Evolutionary conservation across 2,113 vertebrate species (phyloP), one percentile per base, ranked within the genome.

Genomic region (Sebastes schlegelii): DNA sequence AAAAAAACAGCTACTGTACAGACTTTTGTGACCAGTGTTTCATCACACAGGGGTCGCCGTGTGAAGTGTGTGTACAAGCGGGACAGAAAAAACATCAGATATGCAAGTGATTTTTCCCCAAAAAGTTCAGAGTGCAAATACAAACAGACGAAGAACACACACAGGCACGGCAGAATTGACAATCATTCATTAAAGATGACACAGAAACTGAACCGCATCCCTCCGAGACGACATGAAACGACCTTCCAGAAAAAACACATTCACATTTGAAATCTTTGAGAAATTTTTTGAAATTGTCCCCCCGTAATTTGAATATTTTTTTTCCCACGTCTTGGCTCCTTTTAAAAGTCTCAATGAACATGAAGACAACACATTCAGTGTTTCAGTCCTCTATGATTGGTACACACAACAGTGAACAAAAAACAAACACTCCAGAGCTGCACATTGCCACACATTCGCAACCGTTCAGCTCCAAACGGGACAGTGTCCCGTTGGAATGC

Each of bases 141-240:
- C 92, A 92, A 84, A 93, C 81, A 82, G 89, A 94, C 87, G 2
- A 89, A 86, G 83, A 89, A 93, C 91, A 91, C 91, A 91, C 90
- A 93, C 93, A 94, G 92, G 92, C 91, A 93, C 93, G 71, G 91
- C 91, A 94, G 90, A 93, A 90, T 87, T 74, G 89, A 92, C 92
- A 93, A 92, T 93, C 92, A 86, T 93, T 93, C 91, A 89, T 85
- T 87, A 79, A 51, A 87, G 86, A 91, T 91, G 89, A 93, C 91
- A 91, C 84, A 79, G 80, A 84, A 34, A 90, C 76, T 51, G 77
- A 90, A 85, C 73, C 68, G 74, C 83, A 77, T 81, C 92, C 34
- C 87, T 87, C 79, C 2, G 82, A 85, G 73, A 84, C 80, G 0
- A 89, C 88, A 78, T 87, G 84, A 87, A 79, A 90, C 85, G 23